phyloP scores from a whole-genome alignment of 2,888 invertebrate species.

The Operophtera brumata region DNA sequence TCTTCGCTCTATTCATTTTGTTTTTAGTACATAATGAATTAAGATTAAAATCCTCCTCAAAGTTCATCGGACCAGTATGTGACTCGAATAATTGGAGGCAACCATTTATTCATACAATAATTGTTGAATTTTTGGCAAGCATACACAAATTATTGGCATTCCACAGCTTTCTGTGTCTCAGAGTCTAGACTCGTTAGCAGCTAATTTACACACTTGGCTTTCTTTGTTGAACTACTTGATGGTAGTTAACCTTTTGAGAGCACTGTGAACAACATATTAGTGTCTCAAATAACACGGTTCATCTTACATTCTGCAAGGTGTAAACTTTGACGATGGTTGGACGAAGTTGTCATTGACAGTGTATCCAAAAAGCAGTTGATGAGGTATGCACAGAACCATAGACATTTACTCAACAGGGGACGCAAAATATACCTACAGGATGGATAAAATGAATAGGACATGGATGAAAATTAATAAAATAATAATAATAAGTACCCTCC shows the following conservation, averaged over 20 bases:
- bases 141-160: conserved; percentile 26
- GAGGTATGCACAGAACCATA: no score
- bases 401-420: no score
- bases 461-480: no score
- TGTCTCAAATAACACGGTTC: no score
- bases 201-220: conserved; percentile 12
- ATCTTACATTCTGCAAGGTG: no score
- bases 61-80: conserved; percentile 11
- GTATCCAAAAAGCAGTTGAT: no score
- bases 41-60: conserved; percentile 1
- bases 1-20: neutral
- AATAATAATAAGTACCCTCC: no score
- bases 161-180: conserved; percentile 16
- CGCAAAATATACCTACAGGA: no score
- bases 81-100: conserved; percentile 16
- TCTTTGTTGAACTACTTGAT: conserved; percentile 6
- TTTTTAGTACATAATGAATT: neutral
- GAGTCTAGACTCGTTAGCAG: conserved; percentile 24
- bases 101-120: conserved; percentile 3
- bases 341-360: no score
- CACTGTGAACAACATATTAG: no score
- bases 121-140: conserved; percentile 30
- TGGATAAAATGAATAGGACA: no score
- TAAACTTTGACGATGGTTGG: no score
- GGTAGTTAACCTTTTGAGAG: neutral